phyloP scores from a whole-genome alignment of 2,888 invertebrate species.

The Onchidella celtica region DNA sequence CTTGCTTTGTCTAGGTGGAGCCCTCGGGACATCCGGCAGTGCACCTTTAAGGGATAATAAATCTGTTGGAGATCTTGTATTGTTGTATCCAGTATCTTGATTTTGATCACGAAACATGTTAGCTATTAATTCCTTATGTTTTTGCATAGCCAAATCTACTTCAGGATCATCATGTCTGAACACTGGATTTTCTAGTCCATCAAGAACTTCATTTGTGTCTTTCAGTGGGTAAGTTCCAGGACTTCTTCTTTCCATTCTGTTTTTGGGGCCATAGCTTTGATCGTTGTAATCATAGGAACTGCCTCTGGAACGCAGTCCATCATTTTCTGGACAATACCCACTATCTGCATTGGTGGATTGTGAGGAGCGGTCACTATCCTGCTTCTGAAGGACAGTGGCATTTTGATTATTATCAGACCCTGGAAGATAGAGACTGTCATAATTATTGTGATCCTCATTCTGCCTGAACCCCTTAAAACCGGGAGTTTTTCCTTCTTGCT shows the following conservation, averaged over 20 bases:
- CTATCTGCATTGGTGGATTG: constrained; percentile 54
- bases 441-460: neutral
- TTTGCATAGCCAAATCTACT: constrained; percentile 56
- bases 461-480: neutral
- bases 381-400: constrained; percentile 31
- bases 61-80: neutral
- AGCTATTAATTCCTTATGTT: constrained; percentile 59
- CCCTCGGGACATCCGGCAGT: neutral
- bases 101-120: constrained; percentile 51
- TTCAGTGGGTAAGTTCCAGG: constrained; percentile 3
- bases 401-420: neutral
- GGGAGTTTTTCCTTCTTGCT: neutral
- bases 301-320: constrained; percentile 42
- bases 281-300: constrained; percentile 43
- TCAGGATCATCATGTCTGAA: constrained; percentile 50
- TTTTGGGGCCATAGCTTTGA: neutral
- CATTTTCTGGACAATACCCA: constrained; percentile 54
- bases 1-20: constrained; percentile 6
- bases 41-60: constrained; percentile 5
- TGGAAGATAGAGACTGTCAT: neutral
- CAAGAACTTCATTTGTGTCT: neutral
- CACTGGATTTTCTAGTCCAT: constrained; percentile 52
- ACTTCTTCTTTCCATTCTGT: constrained; percentile 1
- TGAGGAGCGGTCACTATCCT: constrained; percentile 56
- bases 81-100: neutral